Evolutionary conservation across 1,140 invertebrate species (phyloP).

Genomic region (Condylostylus longicornis): DNA sequence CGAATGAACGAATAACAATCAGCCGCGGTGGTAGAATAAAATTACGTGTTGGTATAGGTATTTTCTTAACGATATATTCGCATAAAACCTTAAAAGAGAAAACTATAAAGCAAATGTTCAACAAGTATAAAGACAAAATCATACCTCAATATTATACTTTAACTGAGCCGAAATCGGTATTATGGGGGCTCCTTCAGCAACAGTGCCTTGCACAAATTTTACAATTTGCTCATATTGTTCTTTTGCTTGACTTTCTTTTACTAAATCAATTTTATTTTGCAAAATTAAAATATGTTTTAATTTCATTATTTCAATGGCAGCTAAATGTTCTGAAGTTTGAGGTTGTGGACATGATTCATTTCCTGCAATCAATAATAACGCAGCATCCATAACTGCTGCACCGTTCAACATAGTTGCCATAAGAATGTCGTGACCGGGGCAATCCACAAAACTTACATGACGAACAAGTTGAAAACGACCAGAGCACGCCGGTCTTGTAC

Average conservation of each 20-base stretch:
- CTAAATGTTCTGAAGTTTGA: constrained; percentile 98
- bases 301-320: constrained; percentile 99
- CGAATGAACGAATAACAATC: constrained; percentile 98
- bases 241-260: constrained; percentile 95
- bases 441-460: constrained; percentile 99
- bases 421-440: constrained; percentile 99
- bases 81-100: constrained; percentile 86
- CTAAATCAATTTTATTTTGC: constrained; percentile 99
- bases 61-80: constrained; percentile 96
- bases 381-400: constrained; percentile 99
- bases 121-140: not conserved
- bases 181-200: constrained; percentile 94
- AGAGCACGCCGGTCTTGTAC: constrained; percentile 67
- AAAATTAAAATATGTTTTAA: constrained; percentile 96
- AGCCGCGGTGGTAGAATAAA: constrained; percentile 91
- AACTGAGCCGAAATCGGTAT: constrained; percentile 98
- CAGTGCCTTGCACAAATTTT: constrained; percentile 98
- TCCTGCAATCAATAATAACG: constrained; percentile 88
- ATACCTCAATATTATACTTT: constrained; percentile 96
- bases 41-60: constrained; percentile 88
- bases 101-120: constrained; percentile 1
- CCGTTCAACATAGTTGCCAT: constrained; percentile 99
- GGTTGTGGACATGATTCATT: constrained; percentile 99
- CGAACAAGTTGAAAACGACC: constrained; percentile 76
- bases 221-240: constrained; percentile 97